Conservation (phyloP, 2,888 invertebrate species). For the Cheilosia pagana region DNA sequence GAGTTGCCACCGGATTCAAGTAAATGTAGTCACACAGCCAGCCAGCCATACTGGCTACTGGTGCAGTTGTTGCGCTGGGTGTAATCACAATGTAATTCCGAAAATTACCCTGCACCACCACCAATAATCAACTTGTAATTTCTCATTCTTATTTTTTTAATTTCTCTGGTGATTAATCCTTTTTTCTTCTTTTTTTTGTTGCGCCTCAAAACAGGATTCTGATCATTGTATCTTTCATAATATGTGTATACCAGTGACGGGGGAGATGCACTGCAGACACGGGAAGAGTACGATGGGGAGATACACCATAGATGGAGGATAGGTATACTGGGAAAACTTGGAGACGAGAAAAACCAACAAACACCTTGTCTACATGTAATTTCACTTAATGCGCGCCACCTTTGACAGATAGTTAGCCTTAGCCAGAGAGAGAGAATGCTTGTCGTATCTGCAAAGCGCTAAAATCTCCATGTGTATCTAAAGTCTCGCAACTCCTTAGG, state of each 20-base stretch:
- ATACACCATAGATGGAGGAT: conserved; percentile 7
- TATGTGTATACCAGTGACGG: conserved; percentile 24
- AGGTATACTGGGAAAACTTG: conserved; percentile 3
- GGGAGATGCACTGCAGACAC: conserved; percentile 13
- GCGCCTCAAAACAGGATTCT: conserved; percentile 64
- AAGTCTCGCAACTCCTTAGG: conserved; percentile 56
- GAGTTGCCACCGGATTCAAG: conserved; percentile 39
- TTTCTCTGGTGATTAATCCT: conserved; percentile 73
- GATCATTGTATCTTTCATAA: conserved; percentile 60
- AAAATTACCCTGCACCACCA: conserved; percentile 74
- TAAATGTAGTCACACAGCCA: conserved; percentile 7
- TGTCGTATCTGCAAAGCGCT: conserved; percentile 9
- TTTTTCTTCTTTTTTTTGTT: conserved; percentile 13
- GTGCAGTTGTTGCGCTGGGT: conserved; percentile 54
- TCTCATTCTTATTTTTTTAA: conserved; percentile 70
- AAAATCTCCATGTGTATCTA: conserved; percentile 36
- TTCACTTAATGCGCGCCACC: conserved; percentile 75
- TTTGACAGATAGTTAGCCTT: conserved; percentile 74
- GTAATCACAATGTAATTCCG: conserved; percentile 74
- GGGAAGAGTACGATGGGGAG: background rate
- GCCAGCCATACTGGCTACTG: conserved; percentile 66
- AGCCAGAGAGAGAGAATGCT: conserved; percentile 58
- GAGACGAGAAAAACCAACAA: conserved; percentile 70
- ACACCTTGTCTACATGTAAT: conserved; percentile 75
- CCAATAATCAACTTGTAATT: conserved; percentile 75